Conservation (phyloP, 1,140 invertebrate species). For the Penaeus chinensis region DNA sequence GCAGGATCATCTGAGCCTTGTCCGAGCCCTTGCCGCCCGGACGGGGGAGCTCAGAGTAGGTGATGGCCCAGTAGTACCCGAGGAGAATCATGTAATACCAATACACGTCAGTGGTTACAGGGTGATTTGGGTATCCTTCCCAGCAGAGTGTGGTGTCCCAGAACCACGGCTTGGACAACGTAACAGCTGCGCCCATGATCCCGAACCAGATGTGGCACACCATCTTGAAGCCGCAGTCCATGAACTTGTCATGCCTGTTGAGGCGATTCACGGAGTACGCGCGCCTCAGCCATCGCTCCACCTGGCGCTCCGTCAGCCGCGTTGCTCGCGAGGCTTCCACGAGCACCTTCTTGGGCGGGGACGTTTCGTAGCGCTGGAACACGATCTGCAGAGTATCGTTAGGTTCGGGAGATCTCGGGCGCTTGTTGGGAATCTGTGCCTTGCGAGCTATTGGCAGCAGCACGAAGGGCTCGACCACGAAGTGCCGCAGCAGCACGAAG, state of each 20-base stretch:
- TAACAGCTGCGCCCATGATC: slow-evolving; percentile 82
- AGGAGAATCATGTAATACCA: slow-evolving; percentile 69
- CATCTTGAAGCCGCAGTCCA: slow-evolving; percentile 75
- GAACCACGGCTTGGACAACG: slow-evolving; percentile 95
- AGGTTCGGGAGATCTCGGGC: background rate
- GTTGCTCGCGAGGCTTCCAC: slow-evolving; percentile 67
- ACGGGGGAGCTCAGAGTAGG: background rate
- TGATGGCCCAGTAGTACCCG: slow-evolving; percentile 85
- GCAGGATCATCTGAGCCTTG: slow-evolving; percentile 76
- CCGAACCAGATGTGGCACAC: slow-evolving; percentile 88
- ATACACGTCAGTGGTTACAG: slow-evolving; percentile 73
- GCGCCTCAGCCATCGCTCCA: slow-evolving; percentile 65
- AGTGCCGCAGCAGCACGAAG: background rate
- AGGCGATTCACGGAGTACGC: slow-evolving; percentile 66
- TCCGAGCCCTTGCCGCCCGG: slow-evolving; percentile 25
- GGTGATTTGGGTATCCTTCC: slow-evolving; percentile 74
- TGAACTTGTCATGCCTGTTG: slow-evolving; percentile 23
- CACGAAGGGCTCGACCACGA: background rate
- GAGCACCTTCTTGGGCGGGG: background rate
- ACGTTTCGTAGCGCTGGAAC: background rate
- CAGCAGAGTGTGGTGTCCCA: slow-evolving; percentile 94
- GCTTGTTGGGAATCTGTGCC: background rate
- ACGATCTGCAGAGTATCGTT: background rate
- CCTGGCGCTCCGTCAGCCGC: background rate
- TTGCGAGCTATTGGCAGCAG: background rate